Base-by-base conservation (phyloP, 2,888 invertebrate species). In the Siphonodentalium dalli region DNA sequence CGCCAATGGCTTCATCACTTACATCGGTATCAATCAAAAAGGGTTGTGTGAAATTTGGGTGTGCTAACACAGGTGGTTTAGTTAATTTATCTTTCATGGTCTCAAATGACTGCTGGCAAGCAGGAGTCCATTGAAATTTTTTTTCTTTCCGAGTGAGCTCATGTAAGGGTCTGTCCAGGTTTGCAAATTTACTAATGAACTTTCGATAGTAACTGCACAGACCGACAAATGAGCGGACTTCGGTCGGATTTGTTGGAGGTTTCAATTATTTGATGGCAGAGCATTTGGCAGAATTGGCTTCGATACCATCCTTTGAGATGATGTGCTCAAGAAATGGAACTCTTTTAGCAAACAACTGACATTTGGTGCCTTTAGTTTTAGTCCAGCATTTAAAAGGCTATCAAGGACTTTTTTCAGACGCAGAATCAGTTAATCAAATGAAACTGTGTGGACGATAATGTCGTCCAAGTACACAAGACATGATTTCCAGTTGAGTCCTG, bases 341-440 rank as follows among this genome's bases (percentile, higher is more conserved):
- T 18, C 37, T 15, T 11, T 39, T 27, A 27, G 28, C 9, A 18
- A 46, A 35, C 13, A 61, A 49, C 11, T 7, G 9, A 35, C 57
- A 57, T 34, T 60, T 9, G 23, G 23, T 20, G 28, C 42, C 34
- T 56, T 56, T 15, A 56, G 24, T 29, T 35, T 56, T 23, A 56
- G 35, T 8, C 41, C 34, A 20, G 49, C 50, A 13, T 34, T n/a
- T 3, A 3, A 13, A 2, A 58, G 33, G 9, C 34, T 8, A n/a
- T n/a, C 18, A 21, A 58, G 58, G 8, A 58, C 46, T 3, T 15
- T 18, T 26, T 58, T 35, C n/a, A n/a, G n/a, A n/a, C n/a, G n/a
- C n/a, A n/a, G n/a, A n/a, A n/a, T n/a, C n/a, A n/a, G n/a, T n/a
- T n/a, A n/a, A n/a, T n/a, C n/a, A n/a, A n/a, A n/a, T n/a, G n/a